Evolutionary conservation across 53 echinoderm and acorn worm species (phyloP).

Genomic region (Apostichopus leukothele): DNA sequence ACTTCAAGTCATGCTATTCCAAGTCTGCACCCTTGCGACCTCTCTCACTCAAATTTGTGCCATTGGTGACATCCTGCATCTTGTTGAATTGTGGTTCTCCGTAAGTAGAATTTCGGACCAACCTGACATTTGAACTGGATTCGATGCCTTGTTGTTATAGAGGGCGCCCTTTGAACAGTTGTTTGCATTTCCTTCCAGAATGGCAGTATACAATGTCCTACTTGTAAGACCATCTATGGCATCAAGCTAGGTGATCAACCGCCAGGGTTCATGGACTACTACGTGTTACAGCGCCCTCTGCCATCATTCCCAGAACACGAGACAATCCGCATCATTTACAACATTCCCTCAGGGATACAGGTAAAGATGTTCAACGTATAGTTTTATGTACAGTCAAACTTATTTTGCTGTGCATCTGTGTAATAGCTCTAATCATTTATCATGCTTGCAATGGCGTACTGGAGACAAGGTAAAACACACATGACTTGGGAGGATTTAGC

Average conservation of each 20-base stretch:
- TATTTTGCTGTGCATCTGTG: no score
- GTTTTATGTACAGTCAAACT: no score
- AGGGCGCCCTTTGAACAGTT: background rate
- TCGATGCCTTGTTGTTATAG: no score
- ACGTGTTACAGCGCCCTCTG: constrained; percentile 83
- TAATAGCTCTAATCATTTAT: no score
- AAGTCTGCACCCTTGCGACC: no score
- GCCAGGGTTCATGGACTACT: constrained; percentile 87
- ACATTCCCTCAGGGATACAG: constrained; percentile 94
- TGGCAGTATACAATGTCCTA: constrained; percentile 99
- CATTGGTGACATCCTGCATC: background rate
- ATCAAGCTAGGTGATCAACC: constrained; percentile 94
- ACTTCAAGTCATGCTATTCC: no score
- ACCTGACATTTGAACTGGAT: background rate
- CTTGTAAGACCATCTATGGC: constrained; percentile 95
- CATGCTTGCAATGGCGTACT: no score
- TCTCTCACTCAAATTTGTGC: no score
- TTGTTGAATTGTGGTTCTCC: background rate
- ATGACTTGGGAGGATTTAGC: no score
- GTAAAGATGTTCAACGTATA: constrained; percentile 33
- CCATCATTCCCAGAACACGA: constrained; percentile 68
- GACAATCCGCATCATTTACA: constrained; percentile 90
- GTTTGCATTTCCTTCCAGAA: constrained; percentile 53
- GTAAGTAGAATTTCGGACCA: background rate
- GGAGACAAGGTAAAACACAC: no score